Evolutionary conservation across 37 sponge, comb jelly and placozoan genomes (phyloP), one percentile per base, ranked within the genome.

Genomic region (Crambe crambe): DNA sequence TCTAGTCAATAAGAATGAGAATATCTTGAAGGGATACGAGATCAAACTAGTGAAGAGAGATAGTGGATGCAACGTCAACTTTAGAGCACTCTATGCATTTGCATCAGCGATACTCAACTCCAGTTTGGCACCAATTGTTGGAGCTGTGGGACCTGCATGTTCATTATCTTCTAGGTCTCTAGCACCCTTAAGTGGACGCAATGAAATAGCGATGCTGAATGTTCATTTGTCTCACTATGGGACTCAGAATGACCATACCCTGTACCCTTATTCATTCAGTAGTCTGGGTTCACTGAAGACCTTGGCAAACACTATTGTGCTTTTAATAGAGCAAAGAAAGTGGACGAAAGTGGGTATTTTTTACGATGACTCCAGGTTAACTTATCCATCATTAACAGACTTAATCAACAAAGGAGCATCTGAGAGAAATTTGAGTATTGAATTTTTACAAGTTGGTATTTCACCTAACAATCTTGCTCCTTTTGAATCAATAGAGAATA

Each of bases 1-100:
- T 23, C 17, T 42, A 10, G 21, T 70, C 42, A 70, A 70, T 23
- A 70, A 70, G 12, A 39, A 42, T 25, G 40, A 41, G 10, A 42
- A 70, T 42, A 38, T 70, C 40, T 42, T 70, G 23, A 36, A 42
- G 30, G 70, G 70, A 32, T 70, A 70, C 42, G 1, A 12, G 23
- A 6, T 70, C 26, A 42, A 39, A 8, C n/a, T 70, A 36, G 8
- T 70, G 26, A 3, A 23, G 3, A 42, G 17, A 42, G n/a, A 70
- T 12, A 36, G 70, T 42, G 70, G 70, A 1, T 70, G 70, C 42
- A 23, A 25, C 35, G 15, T 41, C n/a, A n/a, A n/a, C 31, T 31
- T 5, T 65, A 29, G 3, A 3, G 2, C 66, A 30, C 10, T 65
- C 12, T 26, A 65, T 8, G 31, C 32, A 8, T 9, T 65, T 31